Evolutionary conservation across 2,113 vertebrate genomes (phyloP).

Genomic region (Penelope pileata): DNA sequence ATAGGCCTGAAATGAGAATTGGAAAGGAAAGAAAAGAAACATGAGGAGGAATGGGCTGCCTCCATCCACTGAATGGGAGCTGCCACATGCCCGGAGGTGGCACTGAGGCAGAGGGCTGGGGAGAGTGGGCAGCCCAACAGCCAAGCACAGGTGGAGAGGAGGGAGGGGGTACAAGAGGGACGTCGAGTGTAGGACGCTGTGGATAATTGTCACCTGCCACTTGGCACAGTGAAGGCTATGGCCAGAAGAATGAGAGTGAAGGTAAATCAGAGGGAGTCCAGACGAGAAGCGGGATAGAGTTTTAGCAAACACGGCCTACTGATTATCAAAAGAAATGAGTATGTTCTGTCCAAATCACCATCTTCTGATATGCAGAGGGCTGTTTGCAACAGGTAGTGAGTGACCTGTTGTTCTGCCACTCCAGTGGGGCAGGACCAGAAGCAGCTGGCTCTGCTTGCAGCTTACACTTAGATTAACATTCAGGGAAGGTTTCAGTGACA

Average conservation of each 20-base stretch:
- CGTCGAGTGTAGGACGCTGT: rapidly evolving
- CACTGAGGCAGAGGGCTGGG: background rate
- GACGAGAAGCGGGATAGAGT: background rate
- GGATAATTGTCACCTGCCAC: background rate
- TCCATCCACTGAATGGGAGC: background rate
- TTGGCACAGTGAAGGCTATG: background rate
- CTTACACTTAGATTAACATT: background rate
- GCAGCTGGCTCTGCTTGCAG: background rate
- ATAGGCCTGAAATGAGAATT: background rate
- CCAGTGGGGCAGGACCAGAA: background rate
- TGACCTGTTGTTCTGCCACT: background rate
- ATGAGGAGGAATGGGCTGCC: background rate
- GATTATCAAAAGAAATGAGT: background rate
- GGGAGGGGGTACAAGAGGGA: background rate
- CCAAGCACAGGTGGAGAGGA: background rate
- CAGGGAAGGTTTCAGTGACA: background rate
- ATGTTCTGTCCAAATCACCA: background rate
- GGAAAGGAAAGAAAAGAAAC: rapidly evolving
- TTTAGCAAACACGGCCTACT: background rate
- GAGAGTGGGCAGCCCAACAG: rapidly evolving
- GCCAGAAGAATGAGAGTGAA: background rate
- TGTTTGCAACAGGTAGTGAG: background rate
- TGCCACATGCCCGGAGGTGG: background rate
- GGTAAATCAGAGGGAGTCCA: background rate
- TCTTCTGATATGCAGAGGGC: background rate